phyloP scores from a whole-genome alignment of 2,113 vertebrate species.

The Phaethornis superciliosus region DNA sequence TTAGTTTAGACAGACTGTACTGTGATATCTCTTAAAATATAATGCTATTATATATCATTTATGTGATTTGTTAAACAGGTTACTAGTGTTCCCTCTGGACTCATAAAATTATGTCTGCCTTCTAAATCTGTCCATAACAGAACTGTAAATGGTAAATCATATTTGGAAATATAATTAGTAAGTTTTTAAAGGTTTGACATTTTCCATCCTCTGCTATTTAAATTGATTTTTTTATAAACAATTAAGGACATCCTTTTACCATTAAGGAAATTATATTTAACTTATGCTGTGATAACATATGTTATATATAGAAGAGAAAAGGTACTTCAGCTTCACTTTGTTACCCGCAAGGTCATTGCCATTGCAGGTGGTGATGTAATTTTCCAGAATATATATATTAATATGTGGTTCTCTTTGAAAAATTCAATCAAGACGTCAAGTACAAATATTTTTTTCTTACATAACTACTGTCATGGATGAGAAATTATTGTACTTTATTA shows the following conservation, averaged over 20 bases:
- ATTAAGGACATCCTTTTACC: slow-evolving; percentile 56
- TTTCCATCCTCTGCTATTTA: slow-evolving; percentile 54
- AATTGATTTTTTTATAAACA: slow-evolving; percentile 61
- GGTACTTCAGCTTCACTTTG: neutral
- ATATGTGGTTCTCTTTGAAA: neutral
- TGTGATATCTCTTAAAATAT: neutral
- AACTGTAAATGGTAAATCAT: slow-evolving; percentile 38
- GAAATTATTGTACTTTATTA: slow-evolving; percentile 8
- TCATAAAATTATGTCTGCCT: neutral
- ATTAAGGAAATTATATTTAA: slow-evolving; percentile 64
- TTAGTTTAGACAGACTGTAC: neutral
- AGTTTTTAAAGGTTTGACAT: slow-evolving; percentile 50
- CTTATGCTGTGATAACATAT: slow-evolving; percentile 32
- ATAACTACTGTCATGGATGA: slow-evolving; percentile 16
- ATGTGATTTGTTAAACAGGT: neutral
- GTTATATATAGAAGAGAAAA: slow-evolving; percentile 40
- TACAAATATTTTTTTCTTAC: slow-evolving; percentile 2
- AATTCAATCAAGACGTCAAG: slow-evolving; percentile 1
- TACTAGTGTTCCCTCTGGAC: neutral
- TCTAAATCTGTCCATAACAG: slow-evolving; percentile 53
- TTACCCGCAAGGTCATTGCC: neutral
- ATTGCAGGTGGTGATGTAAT: neutral
- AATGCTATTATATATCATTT: neutral
- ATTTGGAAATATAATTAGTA: slow-evolving; percentile 55
- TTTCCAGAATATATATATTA: slow-evolving; percentile 16